Percentiles rank a stretch among this genome's conserved stretches.
Evolutionary conservation across 2,113 vertebrate species (phyloP).

Genomic region (Poicephalus gulielmi): DNA sequence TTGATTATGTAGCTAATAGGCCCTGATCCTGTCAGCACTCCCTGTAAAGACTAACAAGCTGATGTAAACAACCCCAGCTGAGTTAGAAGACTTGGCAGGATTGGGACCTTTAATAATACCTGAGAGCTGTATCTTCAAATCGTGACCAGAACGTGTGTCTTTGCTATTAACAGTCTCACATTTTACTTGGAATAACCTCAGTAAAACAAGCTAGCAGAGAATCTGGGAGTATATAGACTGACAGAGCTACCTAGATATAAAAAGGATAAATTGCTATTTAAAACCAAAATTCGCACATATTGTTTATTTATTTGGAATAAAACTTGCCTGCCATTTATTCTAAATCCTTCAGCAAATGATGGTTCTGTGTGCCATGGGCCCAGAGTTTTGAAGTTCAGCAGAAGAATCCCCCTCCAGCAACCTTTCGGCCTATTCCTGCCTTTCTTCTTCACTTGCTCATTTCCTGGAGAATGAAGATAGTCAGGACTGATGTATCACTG

Average conservation of each 20-base stretch:
- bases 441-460: background rate
- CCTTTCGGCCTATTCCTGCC: background rate
- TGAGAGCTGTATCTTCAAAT: background rate
- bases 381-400: background rate
- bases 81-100: background rate
- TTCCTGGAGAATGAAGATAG: constrained; percentile 15
- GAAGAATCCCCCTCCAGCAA: constrained; percentile 23
- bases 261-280: background rate
- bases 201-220: background rate
- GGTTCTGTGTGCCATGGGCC: background rate
- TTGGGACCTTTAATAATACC: background rate
- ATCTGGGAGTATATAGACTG: background rate
- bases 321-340: background rate
- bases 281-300: background rate
- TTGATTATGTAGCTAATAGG: background rate
- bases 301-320: background rate
- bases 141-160: background rate
- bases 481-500: background rate
- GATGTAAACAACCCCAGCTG: background rate
- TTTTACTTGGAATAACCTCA: background rate
- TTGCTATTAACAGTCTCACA: background rate
- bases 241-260: background rate
- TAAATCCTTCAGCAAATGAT: fast-evolving
- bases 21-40: background rate
- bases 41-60: background rate